A percentile compares a stretch with the other conserved stretches of the same genome.
phyloP scores from a whole-genome alignment of 2,113 vertebrate species.

The Callospermophilus lateralis region DNA sequence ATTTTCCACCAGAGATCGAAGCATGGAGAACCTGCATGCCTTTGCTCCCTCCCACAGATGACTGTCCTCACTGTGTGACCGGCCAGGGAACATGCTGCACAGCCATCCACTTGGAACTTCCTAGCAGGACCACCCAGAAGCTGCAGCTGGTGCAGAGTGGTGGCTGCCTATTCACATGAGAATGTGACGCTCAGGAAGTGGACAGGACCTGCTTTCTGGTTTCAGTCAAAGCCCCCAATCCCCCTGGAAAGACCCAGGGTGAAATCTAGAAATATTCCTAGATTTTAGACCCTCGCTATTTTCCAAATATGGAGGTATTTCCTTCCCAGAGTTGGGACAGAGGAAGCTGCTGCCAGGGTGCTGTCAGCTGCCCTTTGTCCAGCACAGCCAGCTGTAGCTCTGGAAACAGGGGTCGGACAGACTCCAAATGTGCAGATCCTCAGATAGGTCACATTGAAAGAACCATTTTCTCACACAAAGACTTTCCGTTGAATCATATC shows the following conservation, averaged over 20 bases:
- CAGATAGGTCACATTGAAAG: slow-evolving; percentile 71
- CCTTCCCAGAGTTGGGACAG: not conserved
- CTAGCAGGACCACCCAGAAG: slow-evolving; percentile 80
- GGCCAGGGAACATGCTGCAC: slow-evolving; percentile 35
- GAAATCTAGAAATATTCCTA: slow-evolving; percentile 52
- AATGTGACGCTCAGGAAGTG: slow-evolving; percentile 55
- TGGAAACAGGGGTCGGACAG: slow-evolving; percentile 54
- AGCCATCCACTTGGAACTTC: slow-evolving; percentile 65
- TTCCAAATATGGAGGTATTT: not conserved
- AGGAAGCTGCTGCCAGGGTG: slow-evolving; percentile 31
- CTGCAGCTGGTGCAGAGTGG: slow-evolving; percentile 69
- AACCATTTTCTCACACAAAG: slow-evolving; percentile 71
- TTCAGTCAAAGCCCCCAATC: not conserved
- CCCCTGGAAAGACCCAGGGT: not conserved
- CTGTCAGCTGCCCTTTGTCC: not conserved
- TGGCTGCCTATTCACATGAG: slow-evolving; percentile 68
- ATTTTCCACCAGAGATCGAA: slow-evolving; percentile 51
- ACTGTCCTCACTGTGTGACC: slow-evolving; percentile 50
- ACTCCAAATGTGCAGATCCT: slow-evolving; percentile 73
- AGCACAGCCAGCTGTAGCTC: slow-evolving; percentile 45
- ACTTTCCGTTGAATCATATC: slow-evolving; percentile 78
- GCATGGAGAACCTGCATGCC: not conserved
- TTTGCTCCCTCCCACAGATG: slow-evolving; percentile 50
- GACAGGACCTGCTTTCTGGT: slow-evolving; percentile 67
- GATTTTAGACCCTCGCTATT: slow-evolving; percentile 17